These are phyloP conservation scores for Platyscapa corneri DNA, from an alignment of 1,140 invertebrate species.

Conservation along the genomic window DNA sequence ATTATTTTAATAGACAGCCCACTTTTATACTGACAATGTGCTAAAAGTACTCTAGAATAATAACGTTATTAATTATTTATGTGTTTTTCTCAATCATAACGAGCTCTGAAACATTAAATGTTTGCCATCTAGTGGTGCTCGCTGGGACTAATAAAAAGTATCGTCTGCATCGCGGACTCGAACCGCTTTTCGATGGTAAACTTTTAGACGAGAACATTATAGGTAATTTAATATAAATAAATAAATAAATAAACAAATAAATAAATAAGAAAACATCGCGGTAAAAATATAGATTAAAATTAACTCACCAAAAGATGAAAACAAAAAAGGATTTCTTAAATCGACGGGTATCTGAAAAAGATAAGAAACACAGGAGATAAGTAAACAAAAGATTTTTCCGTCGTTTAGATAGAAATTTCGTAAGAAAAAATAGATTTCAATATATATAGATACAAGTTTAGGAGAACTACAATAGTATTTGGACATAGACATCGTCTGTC, in stretches of 20 bases:
- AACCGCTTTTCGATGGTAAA: constrained; percentile 32
- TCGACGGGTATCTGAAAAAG: constrained; percentile 46
- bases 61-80: constrained; percentile 41
- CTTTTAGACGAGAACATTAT: not conserved
- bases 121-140: constrained; percentile 31
- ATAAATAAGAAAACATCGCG: not conserved
- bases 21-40: constrained; percentile 24
- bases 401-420: not conserved
- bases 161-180: not conserved
- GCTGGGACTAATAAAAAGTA: not conserved
- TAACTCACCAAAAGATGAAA: constrained; percentile 35
- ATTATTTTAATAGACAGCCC: constrained; percentile 5
- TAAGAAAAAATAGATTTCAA: too few species aligned
- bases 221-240: not conserved
- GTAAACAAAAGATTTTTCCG: constrained; percentile 43
- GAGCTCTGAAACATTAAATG: not conserved
- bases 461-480: too few species aligned
- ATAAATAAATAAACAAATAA: not conserved
- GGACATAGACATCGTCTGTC: too few species aligned
- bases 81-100: constrained; percentile 14
- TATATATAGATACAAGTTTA: too few species aligned
- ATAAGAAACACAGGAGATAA: constrained; percentile 50
- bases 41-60: constrained; percentile 41
- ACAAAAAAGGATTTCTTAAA: not conserved
- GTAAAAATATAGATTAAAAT: not conserved